Evolutionary conservation across 2,797 vertebrate genomes (phyloP), one percentile per base, ranked within the genome.

Genomic region (Melanotaenia boesemani): DNA sequence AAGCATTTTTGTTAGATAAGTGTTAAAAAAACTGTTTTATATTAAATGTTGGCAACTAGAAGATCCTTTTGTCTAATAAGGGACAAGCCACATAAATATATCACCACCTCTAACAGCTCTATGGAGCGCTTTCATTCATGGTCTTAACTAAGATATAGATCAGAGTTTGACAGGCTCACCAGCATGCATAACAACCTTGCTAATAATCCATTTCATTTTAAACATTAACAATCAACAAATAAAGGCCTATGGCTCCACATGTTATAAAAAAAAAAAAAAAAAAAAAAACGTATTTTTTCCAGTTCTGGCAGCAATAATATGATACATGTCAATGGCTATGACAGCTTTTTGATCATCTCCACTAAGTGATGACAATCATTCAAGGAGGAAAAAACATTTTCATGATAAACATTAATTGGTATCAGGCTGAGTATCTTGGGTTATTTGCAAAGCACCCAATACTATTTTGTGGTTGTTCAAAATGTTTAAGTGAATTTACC

Each of bases 51-150:
- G 34, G 24, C 54, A 68, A 44, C 36, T 84, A 66, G 44, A 63
- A 56, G 54, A 61, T 56, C 62, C 68, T 46, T 58, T 28, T 26
- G 44, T 64, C 58, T 74, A 82, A 81, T n/a, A 67, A 70, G 55
- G 71, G 73, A 44, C 36, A 57, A 76, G 73, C 80, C 62, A 79
- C 46, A 22, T 68, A 76, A 79, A 81, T 72, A 79, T 63, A 73
- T 59, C 57, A 74, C 55, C 67, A 70, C 57, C 50, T 72, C 22
- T 83, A 77, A 83, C 83, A 82, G 81, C 72, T 86, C 44, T 11
- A 50, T 15, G 48, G 13, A 56, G 15, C 1, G 6, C 41, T 60
- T 78, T 86, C 76, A 83, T 64, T 83, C 76, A 82, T 55, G 60
- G 32, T 28, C 67, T 46, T 74, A 81, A 72, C 52, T 37, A 37